Conservation (phyloP, 1,140 invertebrate genomes). For the Temnothorax longispinosus region DNA sequence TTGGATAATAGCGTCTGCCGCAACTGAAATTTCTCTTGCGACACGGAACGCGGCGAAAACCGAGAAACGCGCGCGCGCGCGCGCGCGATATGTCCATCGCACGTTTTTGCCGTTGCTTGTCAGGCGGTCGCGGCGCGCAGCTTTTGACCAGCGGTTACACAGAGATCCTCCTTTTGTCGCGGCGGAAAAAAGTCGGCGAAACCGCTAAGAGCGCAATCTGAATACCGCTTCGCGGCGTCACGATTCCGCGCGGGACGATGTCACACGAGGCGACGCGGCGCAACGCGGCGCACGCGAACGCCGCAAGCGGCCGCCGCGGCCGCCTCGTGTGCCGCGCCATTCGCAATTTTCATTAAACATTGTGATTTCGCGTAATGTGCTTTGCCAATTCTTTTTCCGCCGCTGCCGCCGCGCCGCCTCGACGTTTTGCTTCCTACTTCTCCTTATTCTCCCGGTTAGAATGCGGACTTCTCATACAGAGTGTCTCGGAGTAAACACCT, state of each 20-base stretch:
- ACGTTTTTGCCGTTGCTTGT: slow-evolving; percentile 52
- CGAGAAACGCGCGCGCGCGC: slow-evolving; percentile 8
- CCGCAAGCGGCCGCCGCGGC: neutral
- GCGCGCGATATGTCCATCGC: slow-evolving; percentile 46
- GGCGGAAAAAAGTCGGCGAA: slow-evolving; percentile 81
- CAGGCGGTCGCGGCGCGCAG: slow-evolving; percentile 61
- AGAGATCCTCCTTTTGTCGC: slow-evolving; percentile 80
- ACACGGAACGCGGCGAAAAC: slow-evolving; percentile 40
- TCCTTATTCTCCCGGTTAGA: slow-evolving; percentile 80
- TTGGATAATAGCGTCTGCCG: slow-evolving; percentile 54
- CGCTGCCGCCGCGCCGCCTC: slow-evolving; percentile 36
- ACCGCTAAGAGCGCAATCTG: slow-evolving; percentile 86
- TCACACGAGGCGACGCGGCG: slow-evolving; percentile 77
- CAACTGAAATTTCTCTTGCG: slow-evolving; percentile 51
- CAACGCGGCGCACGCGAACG: neutral
- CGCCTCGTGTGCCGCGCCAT: slow-evolving; percentile 76
- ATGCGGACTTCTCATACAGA: slow-evolving; percentile 29
- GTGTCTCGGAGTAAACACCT: neutral
- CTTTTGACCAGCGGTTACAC: slow-evolving; percentile 83
- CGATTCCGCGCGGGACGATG: slow-evolving; percentile 79
- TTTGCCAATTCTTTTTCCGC: slow-evolving; percentile 77
- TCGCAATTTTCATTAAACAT: slow-evolving; percentile 85
- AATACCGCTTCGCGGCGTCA: slow-evolving; percentile 85
- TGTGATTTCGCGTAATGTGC: slow-evolving; percentile 85
- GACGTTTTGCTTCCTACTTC: slow-evolving; percentile 81